Base-by-base conservation (phyloP, 2,113 vertebrate species). In the Thamnophis sirtalis region DNA sequence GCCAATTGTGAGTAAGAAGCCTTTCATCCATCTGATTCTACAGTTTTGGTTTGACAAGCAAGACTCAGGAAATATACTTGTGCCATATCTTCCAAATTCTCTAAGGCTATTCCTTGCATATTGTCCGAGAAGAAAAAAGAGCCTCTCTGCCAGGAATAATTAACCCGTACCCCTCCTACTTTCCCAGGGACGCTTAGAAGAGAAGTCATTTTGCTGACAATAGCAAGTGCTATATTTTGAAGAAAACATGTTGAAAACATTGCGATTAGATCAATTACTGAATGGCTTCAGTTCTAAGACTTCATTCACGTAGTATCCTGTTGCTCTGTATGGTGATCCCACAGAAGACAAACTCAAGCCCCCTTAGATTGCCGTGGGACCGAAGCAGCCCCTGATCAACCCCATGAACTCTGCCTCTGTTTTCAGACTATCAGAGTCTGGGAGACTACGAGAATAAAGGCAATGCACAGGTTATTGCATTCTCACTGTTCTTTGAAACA, bases 401-500 rank as follows among this genome's bases (percentile, higher is more conserved):
- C 91, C 33, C 80, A 54, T 92, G 91, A 92, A 86, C 91, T 89
- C 48, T 86, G 88, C 28, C 55, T n/a, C 48, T 89, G n/a, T 92
- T 68, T 92, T 73, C 86, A 92, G 84, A 68, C 17, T 22, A 15
- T 26, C 90, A 33, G 54, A 63, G 48, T 63, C 50, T 88, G 88
- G 60, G 91, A 92, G 80, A 89, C 33, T 11, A 21, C 5, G 7
- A 21, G 28, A 80, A 60, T 24, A 43, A n/a, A 63, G 33, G 54
- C 63, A 11, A 58, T 0, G 13, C 6, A 19, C 87, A 89, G 68
- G 53, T 84, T 92, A 56, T 4, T 85, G 56, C 15, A 28, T 33
- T 88, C 21, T 89, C 91, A 89, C 54, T 19, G 9, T 17, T 1
- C 10, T 84, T 84, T 58, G 28, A 49, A 49, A 80, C 21, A 49